phyloP scores from a whole-genome alignment of 2,888 invertebrate genomes.

The Xanthorhoe spadicearia region DNA sequence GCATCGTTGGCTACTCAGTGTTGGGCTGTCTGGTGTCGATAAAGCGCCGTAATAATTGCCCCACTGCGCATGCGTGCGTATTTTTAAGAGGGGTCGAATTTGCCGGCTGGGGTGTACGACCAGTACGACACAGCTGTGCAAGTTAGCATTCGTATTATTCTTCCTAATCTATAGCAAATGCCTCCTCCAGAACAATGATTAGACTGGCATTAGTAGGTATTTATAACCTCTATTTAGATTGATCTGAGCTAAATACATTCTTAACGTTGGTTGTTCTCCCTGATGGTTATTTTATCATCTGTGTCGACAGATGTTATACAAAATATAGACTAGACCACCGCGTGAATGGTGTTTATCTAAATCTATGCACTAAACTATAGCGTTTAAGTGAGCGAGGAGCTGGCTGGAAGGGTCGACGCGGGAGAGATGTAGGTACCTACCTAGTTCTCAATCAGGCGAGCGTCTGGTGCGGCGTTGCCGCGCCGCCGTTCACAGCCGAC shows the following conservation, averaged over 20 bases:
- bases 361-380: conserved; percentile 40
- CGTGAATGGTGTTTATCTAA: conserved; percentile 46
- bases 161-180: conserved; percentile 18
- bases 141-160: conserved; percentile 40
- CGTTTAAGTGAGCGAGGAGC: conserved; percentile 49
- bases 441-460: conserved; percentile 80
- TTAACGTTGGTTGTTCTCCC: conserved; percentile 3
- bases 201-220: background rate
- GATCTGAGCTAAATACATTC: background rate
- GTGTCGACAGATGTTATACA: conserved; percentile 43
- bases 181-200: background rate
- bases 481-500: conserved; percentile 73
- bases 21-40: conserved; percentile 63
- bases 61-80: conserved; percentile 79
- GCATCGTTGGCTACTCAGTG: conserved; percentile 70
- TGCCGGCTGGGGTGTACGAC: conserved; percentile 66
- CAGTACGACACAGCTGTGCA: conserved; percentile 77
- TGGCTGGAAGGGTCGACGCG: conserved; percentile 66
- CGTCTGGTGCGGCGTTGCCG: conserved; percentile 83
- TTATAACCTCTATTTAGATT: background rate
- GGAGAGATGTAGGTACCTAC: conserved; percentile 72
- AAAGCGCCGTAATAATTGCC: conserved; percentile 66
- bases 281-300: conserved; percentile 20
- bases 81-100: conserved; percentile 75
- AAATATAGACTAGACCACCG: conserved; percentile 51